Evolutionary conservation across 2,888 invertebrate species (phyloP), one percentile per base, ranked within the genome.

Genomic region (Elysia crispata): DNA sequence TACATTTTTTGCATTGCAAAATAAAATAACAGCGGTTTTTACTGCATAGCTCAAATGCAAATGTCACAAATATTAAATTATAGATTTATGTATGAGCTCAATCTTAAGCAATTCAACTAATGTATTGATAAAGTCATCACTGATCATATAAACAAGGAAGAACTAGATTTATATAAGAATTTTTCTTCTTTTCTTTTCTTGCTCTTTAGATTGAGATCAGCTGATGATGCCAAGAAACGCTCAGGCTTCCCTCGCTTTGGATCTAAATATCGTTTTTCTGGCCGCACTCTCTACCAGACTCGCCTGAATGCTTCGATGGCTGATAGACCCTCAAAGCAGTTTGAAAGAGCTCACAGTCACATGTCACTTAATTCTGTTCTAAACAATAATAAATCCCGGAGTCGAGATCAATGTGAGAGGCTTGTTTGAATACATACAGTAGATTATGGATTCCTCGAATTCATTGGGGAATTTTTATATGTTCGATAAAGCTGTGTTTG

Each of bases 211-310:
- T 94, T 98, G 93, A 97, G 96, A 95, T 96, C 96, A 78, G 97
- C 97, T 0, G 97, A 97, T 93, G 95, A 95, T 82, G 95, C 95
- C 78, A 94, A 88, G 67, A 90, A 94, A 86, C 95, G 95, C 91
- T 94, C 95, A 76, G 94, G 96, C 79, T 87, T 93, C 77, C 89
- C 92, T 72, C 86, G 90, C 57, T 92, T 92, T 82, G 93, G 93
- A 50, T 97, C 97, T 15, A 96, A 97, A 89, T 98, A 98, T 94
- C 95, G 98, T 76, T 99, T 98, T 93, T 97, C 97, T 73, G 98
- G 99, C 0, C 95, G 98, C 91, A 99, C 99, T 85, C 97, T 97
- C 93, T 97, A 97, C 93, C 98, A 99, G 94, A 96, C 97, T 1
- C 89, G 92, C 92, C 95, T 96, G 92, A 95, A 95, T 74, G 92